These are phyloP conservation scores for Alouatta palliata DNA, from an alignment of 2,113 vertebrate genomes.

Conservation along the genomic window DNA sequence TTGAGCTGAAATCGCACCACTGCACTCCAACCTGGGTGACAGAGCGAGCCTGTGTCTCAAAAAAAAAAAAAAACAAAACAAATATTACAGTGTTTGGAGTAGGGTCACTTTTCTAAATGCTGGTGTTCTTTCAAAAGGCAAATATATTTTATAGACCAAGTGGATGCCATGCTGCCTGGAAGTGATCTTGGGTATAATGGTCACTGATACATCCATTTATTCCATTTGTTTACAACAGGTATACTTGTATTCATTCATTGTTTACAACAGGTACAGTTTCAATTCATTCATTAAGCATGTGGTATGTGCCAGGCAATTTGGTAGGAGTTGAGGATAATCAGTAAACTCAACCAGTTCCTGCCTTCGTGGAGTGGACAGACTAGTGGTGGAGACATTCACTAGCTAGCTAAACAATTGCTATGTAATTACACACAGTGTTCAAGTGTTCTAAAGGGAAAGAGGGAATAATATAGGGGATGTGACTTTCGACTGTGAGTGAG, in stretches of 20 bases:
- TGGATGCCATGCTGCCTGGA: neutral
- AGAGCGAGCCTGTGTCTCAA: no score
- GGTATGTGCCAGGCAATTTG: neutral
- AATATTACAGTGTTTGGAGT: neutral
- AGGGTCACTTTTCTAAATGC: neutral
- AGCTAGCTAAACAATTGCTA: neutral
- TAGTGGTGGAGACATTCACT: accelerated
- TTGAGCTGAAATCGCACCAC: no score
- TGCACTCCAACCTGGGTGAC: no score
- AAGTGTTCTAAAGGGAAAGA: neutral
- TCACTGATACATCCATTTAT: neutral
- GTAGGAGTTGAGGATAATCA: neutral
- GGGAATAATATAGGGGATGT: no score
- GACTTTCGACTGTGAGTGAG: neutral
- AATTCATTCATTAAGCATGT: neutral
- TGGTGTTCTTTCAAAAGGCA: neutral
- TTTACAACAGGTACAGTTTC: neutral
- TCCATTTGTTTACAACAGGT: neutral
- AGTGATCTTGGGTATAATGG: neutral
- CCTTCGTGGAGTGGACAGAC: neutral
- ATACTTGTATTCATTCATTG: neutral
- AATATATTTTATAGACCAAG: neutral
- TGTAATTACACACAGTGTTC: no score
- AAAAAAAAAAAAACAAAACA: no score
- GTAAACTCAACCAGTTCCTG: neutral